Base-by-base conservation (phyloP, 2,113 vertebrate species). In the Tetrao urogallus region DNA sequence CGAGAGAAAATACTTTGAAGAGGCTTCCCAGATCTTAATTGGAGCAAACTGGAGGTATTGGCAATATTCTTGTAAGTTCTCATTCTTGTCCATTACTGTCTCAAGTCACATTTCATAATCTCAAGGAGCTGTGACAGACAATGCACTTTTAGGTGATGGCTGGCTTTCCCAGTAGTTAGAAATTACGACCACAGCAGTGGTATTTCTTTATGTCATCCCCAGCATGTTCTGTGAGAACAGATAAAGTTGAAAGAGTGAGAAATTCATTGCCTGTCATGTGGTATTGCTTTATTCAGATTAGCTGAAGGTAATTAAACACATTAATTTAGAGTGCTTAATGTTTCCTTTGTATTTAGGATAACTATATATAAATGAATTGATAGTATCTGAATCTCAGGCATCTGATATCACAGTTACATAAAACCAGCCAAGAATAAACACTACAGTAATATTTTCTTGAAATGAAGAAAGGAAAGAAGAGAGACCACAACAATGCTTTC, bases 341-440 rank as follows among this genome's bases (percentile, higher is more conserved):
- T 52, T 89, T 90, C 42, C 42, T 93, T 90, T 90, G 63, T 86
- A 72, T 94, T 91, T 93, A 89, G 69, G 25, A 72, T 67, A 96
- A 70, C 60, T 82, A 18, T 65, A 22, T 81, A 22, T 85, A 50
- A 82, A 83, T 65, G 50, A 58, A 74, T 78, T 76, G 21, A 60
- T 61, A 69, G 17, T 50, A 82, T 90, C 89, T 91, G 52, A 82
- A 95, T 94, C 88, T 96, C 85, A 78, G 69, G 28, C 74, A 17
- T 22, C 83, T 81, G 76, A 42, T 66, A 54, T 13, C 63, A 66
- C 22, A 93, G 32, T 40, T 77, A 87, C 92, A 93, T 82, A 82
- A 96, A 95, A 89, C 89, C 80, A 75, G 43, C 70, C 60, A 82
- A 93, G 83, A 94, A 94, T 83, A 82, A 57, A 96, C 57, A 42